Percentiles rank a stretch among this genome's conserved stretches.
These are phyloP conservation scores for Kryphioiulus occultus DNA, from an alignment of 2,888 invertebrate genomes.

Conservation along the genomic window DNA sequence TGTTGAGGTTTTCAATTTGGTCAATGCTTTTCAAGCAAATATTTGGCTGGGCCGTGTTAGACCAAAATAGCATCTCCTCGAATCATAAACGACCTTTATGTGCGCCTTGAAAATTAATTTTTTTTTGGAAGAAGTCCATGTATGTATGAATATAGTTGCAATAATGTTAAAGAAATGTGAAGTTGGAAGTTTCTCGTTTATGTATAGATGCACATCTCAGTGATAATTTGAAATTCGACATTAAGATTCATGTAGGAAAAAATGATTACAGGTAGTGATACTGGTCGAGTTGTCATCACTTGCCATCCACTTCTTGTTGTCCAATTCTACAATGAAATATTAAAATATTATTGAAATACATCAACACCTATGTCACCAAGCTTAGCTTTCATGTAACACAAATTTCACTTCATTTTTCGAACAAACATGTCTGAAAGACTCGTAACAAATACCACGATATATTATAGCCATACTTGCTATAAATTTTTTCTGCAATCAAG, in stretches of 20 bases:
- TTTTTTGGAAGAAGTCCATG: background rate
- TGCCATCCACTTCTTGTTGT: constrained; percentile 76
- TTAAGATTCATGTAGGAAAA: background rate
- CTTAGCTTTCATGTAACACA: no score
- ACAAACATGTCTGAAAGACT: no score
- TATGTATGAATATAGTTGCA: background rate
- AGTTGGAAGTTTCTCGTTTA: background rate
- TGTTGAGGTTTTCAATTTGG: background rate
- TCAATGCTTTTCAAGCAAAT: background rate
- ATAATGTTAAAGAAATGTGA: no score
- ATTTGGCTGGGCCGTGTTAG: no score
- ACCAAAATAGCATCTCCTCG: no score
- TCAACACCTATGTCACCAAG: background rate
- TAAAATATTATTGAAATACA: constrained; percentile 43
- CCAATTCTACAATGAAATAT: constrained; percentile 72
- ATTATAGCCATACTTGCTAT: no score
- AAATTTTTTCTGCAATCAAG: no score
- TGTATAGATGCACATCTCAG: background rate
- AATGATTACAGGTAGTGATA: constrained; percentile 66
- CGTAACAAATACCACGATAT: no score
- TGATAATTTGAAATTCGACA: background rate
- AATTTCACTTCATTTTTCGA: no score
- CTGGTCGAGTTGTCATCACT: constrained; percentile 64
- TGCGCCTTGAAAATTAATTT: background rate
- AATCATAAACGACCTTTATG: background rate